Evolutionary conservation across 1,140 invertebrate species (phyloP).

Genomic region (Lethocerus indicus): DNA sequence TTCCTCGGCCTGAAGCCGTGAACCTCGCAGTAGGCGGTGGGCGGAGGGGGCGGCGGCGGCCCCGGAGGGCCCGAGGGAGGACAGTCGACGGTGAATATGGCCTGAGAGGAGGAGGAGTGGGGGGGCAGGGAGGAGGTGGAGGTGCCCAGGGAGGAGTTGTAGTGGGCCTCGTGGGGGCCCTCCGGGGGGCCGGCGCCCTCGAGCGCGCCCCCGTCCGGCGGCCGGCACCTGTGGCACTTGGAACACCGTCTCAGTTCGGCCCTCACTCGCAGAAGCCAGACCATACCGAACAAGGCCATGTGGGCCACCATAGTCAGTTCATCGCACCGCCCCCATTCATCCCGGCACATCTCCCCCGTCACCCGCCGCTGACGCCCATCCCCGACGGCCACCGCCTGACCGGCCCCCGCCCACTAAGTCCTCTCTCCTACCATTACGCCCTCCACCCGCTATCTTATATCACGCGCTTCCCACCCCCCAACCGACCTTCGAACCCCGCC

Average conservation of each 20-base stretch:
- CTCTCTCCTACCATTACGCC: too few species aligned
- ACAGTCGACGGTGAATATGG: constrained; percentile 7
- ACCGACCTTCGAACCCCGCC: too few species aligned
- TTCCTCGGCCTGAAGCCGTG: constrained; percentile 9
- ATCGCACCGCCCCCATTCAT: constrained; percentile 4
- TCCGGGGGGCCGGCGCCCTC: constrained; percentile 3
- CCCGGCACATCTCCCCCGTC: too few species aligned
- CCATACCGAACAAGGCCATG: constrained; percentile 15
- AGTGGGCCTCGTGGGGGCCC: not conserved
- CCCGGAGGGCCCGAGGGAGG: too few species aligned
- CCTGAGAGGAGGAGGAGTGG: not conserved
- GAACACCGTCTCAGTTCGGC: constrained; percentile 10
- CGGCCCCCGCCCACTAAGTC: too few species aligned
- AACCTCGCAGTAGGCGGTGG: constrained; percentile 11
- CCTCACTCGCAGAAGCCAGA: constrained; percentile 14
- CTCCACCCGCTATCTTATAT: too few species aligned
- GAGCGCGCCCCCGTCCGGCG: constrained; percentile 5
- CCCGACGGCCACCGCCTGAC: too few species aligned
- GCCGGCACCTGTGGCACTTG: not conserved
- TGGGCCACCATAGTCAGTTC: constrained; percentile 4
- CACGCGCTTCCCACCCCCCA: too few species aligned
- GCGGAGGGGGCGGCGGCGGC: constrained; percentile 3
- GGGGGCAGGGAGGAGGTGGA: not conserved
- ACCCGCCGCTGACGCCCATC: too few species aligned
- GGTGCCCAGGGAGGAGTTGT: not conserved